phyloP scores from a whole-genome alignment of 2,797 vertebrate species.

The Varecia variegata region DNA sequence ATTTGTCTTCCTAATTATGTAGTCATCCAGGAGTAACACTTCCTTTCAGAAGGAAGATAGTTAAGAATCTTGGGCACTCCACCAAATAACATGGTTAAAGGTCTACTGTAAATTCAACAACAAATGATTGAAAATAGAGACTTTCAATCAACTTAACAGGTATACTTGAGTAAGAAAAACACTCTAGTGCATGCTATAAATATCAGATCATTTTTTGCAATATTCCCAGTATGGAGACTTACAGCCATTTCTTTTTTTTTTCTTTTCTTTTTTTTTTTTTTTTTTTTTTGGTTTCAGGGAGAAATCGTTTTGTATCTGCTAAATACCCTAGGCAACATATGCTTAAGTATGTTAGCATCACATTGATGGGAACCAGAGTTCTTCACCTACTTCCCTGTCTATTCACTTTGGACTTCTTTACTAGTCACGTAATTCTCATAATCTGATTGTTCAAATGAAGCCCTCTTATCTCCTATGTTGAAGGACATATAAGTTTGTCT shows the following conservation, averaged over 20 bases:
- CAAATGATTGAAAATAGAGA: conserved; percentile 14
- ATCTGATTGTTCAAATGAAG: not conserved
- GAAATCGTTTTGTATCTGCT: conserved; percentile 21
- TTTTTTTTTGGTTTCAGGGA: not conserved
- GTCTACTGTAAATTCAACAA: conserved; percentile 9
- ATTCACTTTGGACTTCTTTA: not conserved
- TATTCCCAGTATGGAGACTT: not conserved
- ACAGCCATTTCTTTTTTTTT: not conserved
- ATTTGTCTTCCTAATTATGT: conserved; percentile 28
- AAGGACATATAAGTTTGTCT: not conserved
- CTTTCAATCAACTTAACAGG: conserved; percentile 28
- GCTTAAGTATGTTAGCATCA: conserved; percentile 8
- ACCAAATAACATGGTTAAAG: not conserved
- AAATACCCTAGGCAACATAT: not conserved
- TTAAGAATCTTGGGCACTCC: not conserved
- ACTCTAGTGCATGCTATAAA: not conserved
- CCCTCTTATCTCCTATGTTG: not conserved
- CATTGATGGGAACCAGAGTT: not conserved
- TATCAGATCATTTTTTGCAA: not conserved
- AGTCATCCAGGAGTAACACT: conserved; percentile 48
- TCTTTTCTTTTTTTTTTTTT: not conserved
- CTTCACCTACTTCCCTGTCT: not conserved
- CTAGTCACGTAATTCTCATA: not conserved
- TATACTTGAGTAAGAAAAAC: not conserved
- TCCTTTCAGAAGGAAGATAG: conserved; percentile 31